phyloP scores from a whole-genome alignment of 2,888 invertebrate species.

The Acleris literana region DNA sequence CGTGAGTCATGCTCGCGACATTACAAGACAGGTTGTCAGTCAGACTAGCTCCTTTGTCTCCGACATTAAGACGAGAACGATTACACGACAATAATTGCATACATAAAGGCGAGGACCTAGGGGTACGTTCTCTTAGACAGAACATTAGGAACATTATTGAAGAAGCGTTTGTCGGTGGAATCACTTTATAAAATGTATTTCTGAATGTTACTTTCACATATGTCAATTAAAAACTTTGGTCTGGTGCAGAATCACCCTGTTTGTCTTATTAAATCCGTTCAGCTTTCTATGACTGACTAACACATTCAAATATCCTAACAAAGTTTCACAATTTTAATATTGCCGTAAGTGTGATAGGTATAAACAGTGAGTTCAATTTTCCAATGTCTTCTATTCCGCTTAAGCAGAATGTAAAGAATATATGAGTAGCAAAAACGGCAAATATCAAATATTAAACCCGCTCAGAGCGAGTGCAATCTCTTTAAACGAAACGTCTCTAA shows the following conservation, averaged over 20 bases:
- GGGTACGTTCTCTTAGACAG: neutral
- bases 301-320: neutral
- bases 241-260: too few relatives aligned
- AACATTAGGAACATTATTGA: neutral
- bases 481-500: conserved; percentile 25
- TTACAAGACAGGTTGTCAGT: conserved; percentile 31
- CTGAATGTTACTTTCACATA: too few relatives aligned
- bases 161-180: too few relatives aligned
- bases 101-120: conserved; percentile 8
- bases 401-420: neutral
- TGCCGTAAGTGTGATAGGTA: neutral
- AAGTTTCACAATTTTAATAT: neutral
- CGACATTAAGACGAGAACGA: neutral
- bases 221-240: too few relatives aligned
- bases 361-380: too few relatives aligned
- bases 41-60: conserved; percentile 21
- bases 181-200: too few relatives aligned
- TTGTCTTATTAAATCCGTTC: too few relatives aligned
- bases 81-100: conserved; percentile 13
- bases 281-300: too few relatives aligned
- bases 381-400: too few relatives aligned
- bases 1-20: conserved; percentile 30
- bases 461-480: conserved; percentile 27
- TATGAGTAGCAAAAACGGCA: conserved; percentile 7
- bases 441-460: conserved; percentile 27